A percentile compares a stretch with the other conserved stretches of the same genome.
phyloP scores from a whole-genome alignment of 2,113 vertebrate species.

The Rattus norvegicus region DNA sequence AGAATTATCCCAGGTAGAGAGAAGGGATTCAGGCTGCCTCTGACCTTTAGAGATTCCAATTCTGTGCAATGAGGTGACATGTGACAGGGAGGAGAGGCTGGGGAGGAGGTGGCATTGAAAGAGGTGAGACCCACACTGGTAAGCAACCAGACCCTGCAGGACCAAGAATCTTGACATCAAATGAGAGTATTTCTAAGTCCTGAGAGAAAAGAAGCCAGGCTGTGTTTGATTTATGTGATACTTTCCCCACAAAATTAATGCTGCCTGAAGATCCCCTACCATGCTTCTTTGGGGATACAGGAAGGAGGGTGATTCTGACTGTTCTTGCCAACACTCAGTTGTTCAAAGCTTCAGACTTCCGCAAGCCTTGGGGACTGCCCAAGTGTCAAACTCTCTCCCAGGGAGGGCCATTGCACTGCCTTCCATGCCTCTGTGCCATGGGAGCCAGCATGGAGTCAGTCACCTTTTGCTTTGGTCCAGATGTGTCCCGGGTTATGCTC shows the following conservation, averaged over 20 bases:
- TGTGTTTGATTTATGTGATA: not conserved
- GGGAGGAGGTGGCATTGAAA: no score
- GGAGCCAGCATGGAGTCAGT: not conserved
- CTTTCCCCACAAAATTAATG: not conserved
- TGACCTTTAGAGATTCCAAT: no score
- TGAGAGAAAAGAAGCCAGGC: not conserved
- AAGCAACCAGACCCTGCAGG: no score
- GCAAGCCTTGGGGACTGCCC: not conserved
- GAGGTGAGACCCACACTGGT: rapidly evolving
- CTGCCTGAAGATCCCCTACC: not conserved
- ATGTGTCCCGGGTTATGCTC: not conserved
- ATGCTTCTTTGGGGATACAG: not conserved
- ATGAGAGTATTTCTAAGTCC: not conserved
- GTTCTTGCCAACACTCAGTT: rapidly evolving
- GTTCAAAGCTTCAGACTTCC: not conserved
- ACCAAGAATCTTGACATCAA: not conserved
- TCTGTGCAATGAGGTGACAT: not conserved
- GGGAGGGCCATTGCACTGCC: not conserved
- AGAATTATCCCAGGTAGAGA: not conserved
- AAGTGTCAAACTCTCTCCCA: no score
- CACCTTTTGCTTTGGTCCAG: not conserved
- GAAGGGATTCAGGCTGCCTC: not conserved
- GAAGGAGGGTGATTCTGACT: not conserved
- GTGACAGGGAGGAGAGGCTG: no score
- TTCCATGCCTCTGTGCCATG: not conserved